phyloP scores from a whole-genome alignment of 2,888 invertebrate species.

The Apamea crenata region DNA sequence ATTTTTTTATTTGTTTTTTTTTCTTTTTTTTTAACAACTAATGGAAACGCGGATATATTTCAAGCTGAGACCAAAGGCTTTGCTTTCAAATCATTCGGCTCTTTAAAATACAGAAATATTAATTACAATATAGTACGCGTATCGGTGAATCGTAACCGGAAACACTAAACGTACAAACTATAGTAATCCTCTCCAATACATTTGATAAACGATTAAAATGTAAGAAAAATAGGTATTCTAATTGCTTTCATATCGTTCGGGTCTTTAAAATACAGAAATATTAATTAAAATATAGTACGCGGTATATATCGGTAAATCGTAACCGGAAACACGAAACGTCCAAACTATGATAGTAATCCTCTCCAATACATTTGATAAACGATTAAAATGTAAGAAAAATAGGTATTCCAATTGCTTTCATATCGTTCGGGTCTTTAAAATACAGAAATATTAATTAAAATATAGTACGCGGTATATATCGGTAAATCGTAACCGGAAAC shows the following conservation, averaged over 20 bases:
- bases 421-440: too few species aligned
- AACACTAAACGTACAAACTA: background rate
- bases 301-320: background rate
- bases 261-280: too few species aligned
- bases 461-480: background rate
- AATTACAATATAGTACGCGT: background rate
- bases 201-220: too few species aligned
- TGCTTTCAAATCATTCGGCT: too few species aligned
- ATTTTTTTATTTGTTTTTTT: background rate
- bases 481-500: background rate
- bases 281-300: background rate
- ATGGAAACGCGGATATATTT: constrained; percentile 3
- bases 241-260: too few species aligned
- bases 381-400: too few species aligned
- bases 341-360: too few species aligned
- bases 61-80: background rate
- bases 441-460: background rate
- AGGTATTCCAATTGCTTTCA: too few species aligned
- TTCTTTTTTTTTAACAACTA: background rate
- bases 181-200: too few species aligned
- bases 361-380: too few species aligned
- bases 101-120: too few species aligned
- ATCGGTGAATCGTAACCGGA: background rate
- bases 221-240: too few species aligned
- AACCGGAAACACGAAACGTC: background rate